These are phyloP conservation scores for Arnoldichthys spilopterus DNA, from an alignment of 2,797 vertebrate species.

Conservation along the genomic window DNA sequence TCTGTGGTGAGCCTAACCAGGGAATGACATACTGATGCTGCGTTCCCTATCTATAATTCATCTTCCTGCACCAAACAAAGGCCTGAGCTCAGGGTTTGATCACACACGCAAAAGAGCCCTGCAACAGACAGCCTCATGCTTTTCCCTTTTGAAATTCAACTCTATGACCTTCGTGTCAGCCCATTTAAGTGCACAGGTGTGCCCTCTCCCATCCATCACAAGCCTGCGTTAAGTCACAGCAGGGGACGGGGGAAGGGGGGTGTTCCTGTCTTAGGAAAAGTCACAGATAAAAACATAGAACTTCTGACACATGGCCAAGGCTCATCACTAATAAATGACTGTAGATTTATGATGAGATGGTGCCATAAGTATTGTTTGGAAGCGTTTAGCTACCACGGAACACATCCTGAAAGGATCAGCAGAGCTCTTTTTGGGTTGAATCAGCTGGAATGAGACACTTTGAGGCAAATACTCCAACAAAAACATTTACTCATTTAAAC, in stretches of 20 bases:
- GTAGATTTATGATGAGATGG: neutral
- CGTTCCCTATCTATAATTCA: slow-evolving; percentile 76
- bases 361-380: neutral
- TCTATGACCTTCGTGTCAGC: slow-evolving; percentile 15
- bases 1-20: slow-evolving; percentile 13
- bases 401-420: neutral
- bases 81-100: slow-evolving; percentile 63
- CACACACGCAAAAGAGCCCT: slow-evolving; percentile 57
- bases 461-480: neutral
- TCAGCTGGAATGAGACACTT: neutral
- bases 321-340: neutral
- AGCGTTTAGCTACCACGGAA: neutral
- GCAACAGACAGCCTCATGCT: slow-evolving; percentile 27
- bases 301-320: neutral
- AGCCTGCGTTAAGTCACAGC: slow-evolving; percentile 17
- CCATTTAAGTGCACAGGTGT: slow-evolving; percentile 33
- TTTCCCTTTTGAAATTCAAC: slow-evolving; percentile 53
- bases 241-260: neutral
- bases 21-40: slow-evolving; percentile 64
- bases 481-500: neutral
- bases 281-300: neutral
- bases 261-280: neutral
- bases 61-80: slow-evolving; percentile 68
- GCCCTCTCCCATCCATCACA: slow-evolving; percentile 32
- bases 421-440: neutral